Base-by-base conservation (phyloP, 2,797 vertebrate genomes). In the Oryzias sinensis region DNA sequence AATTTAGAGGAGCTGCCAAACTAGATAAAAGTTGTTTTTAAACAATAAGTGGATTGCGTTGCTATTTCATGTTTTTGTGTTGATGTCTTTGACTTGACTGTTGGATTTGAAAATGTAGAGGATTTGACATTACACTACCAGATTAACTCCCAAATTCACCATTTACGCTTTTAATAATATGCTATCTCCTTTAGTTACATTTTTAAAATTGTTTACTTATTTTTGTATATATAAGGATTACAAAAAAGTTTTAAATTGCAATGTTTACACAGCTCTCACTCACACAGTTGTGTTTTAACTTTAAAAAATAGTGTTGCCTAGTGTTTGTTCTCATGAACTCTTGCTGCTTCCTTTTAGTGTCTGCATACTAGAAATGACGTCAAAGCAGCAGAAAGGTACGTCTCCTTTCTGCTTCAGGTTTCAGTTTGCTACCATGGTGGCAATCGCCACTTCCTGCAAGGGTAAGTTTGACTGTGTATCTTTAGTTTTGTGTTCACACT, bases 401-500 rank as follows among this genome's bases (percentile, higher is more conserved):
- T 77, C 83, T 85, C 82, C 49, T 68, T 61, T 56, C 83, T 84
- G 89, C 83, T 87, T 85, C 65, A 70, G 85, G 85, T 91, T 92
- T 90, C 87, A 81, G 90, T 89, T 87, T 69, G 91, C 92, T 89
- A 66, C 91, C 90, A 93, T 90, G 88, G 91, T 74, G 93, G 88
- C 92, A 85, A 87, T 85, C 78, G 83, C 90, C 90, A 91, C 90
- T 93, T 93, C 92, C 93, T 93, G 91, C 88, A 87, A 69, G 62
- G 81, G 85, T 72, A 79, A 81, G 83, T 88, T 88, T 93, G 93
- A 91, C 91, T 93, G 91, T 91, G 87, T 92, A 93, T 92, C 93
- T 93, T 93, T 90, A 92, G 82, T 84, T 89, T 89, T 85, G 74
- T 81, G 70, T 82, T 77, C 75, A 76, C 50, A 59, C 77, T 77